These are phyloP conservation scores for Calameuta filiformis DNA, from an alignment of 2,888 invertebrate genomes.

Conservation along the genomic window DNA sequence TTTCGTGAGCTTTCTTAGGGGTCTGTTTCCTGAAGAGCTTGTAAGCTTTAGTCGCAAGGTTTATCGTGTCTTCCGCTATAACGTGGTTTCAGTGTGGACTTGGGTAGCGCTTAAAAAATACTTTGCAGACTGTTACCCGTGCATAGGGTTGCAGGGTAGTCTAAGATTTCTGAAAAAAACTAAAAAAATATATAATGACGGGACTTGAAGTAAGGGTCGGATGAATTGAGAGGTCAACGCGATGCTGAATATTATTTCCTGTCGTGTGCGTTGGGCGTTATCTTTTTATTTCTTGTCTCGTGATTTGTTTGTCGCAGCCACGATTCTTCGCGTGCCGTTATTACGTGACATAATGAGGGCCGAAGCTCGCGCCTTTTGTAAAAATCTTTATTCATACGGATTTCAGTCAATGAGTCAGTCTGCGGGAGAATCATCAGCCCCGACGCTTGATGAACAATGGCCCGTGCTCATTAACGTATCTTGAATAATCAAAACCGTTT, in stretches of 20 bases:
- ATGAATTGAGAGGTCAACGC: too few species aligned
- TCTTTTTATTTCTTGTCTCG: not conserved
- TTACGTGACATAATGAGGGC: not conserved
- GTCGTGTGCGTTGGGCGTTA: not conserved
- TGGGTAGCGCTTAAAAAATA: constrained; percentile 10
- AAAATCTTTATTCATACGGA: not conserved
- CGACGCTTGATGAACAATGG: constrained; percentile 33
- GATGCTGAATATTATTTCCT: too few species aligned
- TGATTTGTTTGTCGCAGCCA: not conserved
- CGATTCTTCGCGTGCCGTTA: not conserved
- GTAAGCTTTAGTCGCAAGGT: not conserved
- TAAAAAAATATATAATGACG: not conserved
- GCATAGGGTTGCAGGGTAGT: constrained; percentile 7
- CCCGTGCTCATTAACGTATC: constrained; percentile 37
- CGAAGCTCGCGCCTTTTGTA: not conserved
- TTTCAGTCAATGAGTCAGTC: not conserved
- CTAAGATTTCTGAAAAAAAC: not conserved
- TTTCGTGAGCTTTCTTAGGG: not conserved
- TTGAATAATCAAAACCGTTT: constrained; percentile 28
- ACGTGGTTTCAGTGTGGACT: constrained; percentile 11
- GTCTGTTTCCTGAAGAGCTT: constrained; percentile 8
- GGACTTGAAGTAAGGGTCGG: not conserved
- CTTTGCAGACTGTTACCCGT: constrained; percentile 2
- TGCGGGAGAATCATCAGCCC: not conserved
- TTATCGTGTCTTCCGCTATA: constrained; percentile 1